phyloP scores from a whole-genome alignment of 1,140 invertebrate species.

The Euwallacea fornicatus region DNA sequence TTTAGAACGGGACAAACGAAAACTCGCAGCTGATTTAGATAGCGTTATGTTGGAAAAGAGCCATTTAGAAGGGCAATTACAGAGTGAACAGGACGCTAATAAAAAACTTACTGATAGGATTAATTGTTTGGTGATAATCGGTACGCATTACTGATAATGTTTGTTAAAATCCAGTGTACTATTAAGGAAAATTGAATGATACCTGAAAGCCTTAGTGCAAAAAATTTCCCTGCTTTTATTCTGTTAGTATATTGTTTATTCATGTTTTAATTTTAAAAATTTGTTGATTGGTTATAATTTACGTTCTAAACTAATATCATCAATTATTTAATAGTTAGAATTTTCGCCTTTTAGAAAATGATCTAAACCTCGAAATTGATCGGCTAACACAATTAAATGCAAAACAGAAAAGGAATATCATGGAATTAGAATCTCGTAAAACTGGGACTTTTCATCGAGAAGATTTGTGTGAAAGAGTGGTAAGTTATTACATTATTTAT shows the following conservation, averaged over 20 bases:
- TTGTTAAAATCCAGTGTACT: not conserved
- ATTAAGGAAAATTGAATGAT: not conserved
- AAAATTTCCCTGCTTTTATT: not conserved
- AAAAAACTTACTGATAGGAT: slow-evolving; percentile 57
- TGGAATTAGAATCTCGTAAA: slow-evolving; percentile 51
- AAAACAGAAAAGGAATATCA: slow-evolving; percentile 53
- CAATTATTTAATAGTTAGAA: not conserved
- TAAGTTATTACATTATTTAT: not conserved
- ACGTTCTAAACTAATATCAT: not conserved
- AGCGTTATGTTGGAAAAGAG: slow-evolving; percentile 56
- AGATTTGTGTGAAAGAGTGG: not conserved
- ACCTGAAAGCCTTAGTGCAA: too few relatives aligned
- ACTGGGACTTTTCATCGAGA: not conserved
- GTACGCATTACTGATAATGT: slow-evolving; percentile 46
- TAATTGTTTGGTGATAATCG: slow-evolving; percentile 57
- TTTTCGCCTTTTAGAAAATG: slow-evolving; percentile 52
- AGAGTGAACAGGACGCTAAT: slow-evolving; percentile 62
- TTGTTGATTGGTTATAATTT: too few relatives aligned
- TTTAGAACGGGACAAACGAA: slow-evolving; percentile 55
- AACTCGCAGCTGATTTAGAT: slow-evolving; percentile 58
- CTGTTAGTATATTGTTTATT: slow-evolving; percentile 7
- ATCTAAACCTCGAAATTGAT: slow-evolving; percentile 57
- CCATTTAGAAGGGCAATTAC: slow-evolving; percentile 60
- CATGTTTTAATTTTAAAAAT: not conserved
- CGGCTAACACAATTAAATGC: slow-evolving; percentile 52